A percentile compares a stretch with the other conserved stretches of the same genome.
Conservation (phyloP, 2,797 vertebrate genomes). For the Labeo calbasu region DNA sequence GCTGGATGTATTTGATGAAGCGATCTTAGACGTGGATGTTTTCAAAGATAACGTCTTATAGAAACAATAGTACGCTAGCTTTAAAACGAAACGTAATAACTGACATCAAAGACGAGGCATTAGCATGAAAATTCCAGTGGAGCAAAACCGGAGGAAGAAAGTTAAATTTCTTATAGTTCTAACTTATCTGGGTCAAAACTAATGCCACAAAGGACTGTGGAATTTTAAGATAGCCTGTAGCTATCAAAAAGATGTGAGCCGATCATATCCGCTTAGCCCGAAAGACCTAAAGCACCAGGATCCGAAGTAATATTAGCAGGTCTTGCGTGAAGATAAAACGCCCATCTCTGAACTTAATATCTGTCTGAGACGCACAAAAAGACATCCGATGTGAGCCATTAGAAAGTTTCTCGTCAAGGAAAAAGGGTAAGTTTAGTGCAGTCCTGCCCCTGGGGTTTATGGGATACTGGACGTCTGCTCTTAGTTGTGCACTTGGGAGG, state of each 20-base stretch:
- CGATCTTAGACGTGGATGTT: not conserved
- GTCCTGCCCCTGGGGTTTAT: conserved; percentile 69
- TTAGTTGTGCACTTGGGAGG: conserved; percentile 68
- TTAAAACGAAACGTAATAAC: conserved; percentile 13
- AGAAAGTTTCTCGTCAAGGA: conserved; percentile 56
- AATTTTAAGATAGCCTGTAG: conserved; percentile 67
- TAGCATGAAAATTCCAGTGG: conserved; percentile 10
- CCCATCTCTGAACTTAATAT: conserved; percentile 54
- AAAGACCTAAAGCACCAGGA: conserved; percentile 71
- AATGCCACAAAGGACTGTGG: conserved; percentile 50
- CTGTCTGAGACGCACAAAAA: conserved; percentile 47
- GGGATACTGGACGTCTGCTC: conserved; percentile 73
- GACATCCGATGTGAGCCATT: conserved; percentile 50
- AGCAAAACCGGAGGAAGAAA: conserved; percentile 1
- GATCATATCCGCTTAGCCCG: conserved; percentile 73
- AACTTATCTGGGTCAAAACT: conserved; percentile 43
- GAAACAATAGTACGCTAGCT: not conserved
- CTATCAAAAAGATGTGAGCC: conserved; percentile 69
- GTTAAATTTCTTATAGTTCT: conserved; percentile 37
- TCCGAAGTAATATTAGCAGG: conserved; percentile 74
- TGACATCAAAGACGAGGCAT: conserved; percentile 19
- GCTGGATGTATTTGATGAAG: not conserved
- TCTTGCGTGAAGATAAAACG: conserved; percentile 73
- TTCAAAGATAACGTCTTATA: not conserved
- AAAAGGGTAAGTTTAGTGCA: conserved; percentile 62